Evolutionary conservation across 2,113 vertebrate genomes (phyloP), one percentile per base, ranked within the genome.

Genomic region (Piprites chloris): DNA sequence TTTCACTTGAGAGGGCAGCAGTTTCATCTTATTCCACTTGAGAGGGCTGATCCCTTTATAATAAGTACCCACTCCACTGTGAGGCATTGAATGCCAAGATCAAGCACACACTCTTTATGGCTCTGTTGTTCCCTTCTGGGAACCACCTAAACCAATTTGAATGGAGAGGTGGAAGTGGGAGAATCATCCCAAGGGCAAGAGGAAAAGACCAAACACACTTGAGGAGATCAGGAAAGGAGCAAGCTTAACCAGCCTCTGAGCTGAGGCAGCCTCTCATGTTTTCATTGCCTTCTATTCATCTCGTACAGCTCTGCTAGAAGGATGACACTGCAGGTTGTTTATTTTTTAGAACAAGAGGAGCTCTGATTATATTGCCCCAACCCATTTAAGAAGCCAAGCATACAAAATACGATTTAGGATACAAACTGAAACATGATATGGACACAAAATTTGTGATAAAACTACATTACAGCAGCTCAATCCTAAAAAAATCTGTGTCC

Each of bases 381-480:
- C 26, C 39, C 6, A 2, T 66, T 91, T 77, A 87, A 81, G 84
- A 78, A 95, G 27, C 19, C 56, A 72, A 86, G 61, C 47, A 87
- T 56, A 50, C 11, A 32, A 93, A 92, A 81, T 71, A 84, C 11
- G 16, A 87, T 89, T 95, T 87, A 63, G 49, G 42, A 44, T 89
- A 68, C 65, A 78, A 86, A 85, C 26, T 24, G 59, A 86, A 86
- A 86, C 75, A 88, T 59, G 47, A 3, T 56, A 71, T 32, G 59
- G 79, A 77, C 74, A 89, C 28, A 74, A 83, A 88, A 93, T 93
- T 88, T 86, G 71, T 84, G 6, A 71, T 88, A 58, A 92, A 87
- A 92, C 84, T 63, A 6, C 23, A 19, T 84, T 92, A 44, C 32
- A 61, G 39, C 2, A 5, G 16, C 56, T 85, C 78, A 76, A 2